Conservation (phyloP, 23 tunicate genomes). For the Phallusia fumigata region DNA sequence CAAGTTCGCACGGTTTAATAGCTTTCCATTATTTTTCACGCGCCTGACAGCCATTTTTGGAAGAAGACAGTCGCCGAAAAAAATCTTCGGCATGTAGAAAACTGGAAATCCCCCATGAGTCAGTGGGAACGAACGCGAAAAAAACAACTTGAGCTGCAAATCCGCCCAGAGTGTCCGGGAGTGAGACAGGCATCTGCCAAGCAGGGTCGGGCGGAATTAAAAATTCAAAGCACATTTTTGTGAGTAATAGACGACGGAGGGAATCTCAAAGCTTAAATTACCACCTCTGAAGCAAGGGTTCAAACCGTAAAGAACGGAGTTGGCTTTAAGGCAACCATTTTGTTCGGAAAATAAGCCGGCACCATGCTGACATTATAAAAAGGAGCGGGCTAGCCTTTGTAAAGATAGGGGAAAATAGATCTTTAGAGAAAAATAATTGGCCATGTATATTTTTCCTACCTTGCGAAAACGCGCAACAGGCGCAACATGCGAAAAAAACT, state of each 20-base stretch:
- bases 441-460: too few relatives aligned
- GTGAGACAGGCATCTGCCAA: background rate
- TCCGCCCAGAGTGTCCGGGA: background rate
- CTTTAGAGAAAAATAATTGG: too few relatives aligned
- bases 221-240: background rate
- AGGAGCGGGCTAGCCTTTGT: too few relatives aligned
- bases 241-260: background rate
- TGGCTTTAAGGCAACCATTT: background rate
- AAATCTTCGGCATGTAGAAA: too few relatives aligned
- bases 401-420: too few relatives aligned
- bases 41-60: too few relatives aligned
- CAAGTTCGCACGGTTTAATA: too few relatives aligned
- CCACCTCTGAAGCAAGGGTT: background rate
- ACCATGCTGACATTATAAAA: too few relatives aligned
- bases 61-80: too few relatives aligned
- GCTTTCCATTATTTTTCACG: too few relatives aligned
- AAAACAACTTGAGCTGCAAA: background rate
- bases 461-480: too few relatives aligned
- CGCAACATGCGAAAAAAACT: too few relatives aligned
- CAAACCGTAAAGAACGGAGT: background rate
- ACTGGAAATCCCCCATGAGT: background rate
- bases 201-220: background rate
- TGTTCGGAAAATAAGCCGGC: background rate
- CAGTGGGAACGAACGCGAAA: background rate
- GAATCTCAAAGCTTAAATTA: background rate